A percentile compares a stretch with the other conserved stretches of the same genome.
phyloP scores from a whole-genome alignment of 2,888 invertebrate genomes.

The Drosophila sordidula region DNA sequence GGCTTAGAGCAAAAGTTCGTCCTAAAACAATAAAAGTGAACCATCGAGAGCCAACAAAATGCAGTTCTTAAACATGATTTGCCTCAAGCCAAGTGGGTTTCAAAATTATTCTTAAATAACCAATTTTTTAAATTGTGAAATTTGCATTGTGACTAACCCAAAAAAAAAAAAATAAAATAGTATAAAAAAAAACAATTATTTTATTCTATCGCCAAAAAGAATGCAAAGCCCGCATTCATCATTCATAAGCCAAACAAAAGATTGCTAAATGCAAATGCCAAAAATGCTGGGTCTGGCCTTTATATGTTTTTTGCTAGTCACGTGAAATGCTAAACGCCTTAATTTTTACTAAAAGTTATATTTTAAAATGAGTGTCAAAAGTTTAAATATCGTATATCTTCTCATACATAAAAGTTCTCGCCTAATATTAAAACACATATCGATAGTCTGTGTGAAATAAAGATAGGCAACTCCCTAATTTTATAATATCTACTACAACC shows the following conservation, averaged over 20 bases:
- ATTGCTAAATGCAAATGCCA: slow-evolving; percentile 23
- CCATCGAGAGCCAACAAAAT: slow-evolving; percentile 38
- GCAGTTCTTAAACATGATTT: slow-evolving; percentile 76
- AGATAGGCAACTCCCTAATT: neutral
- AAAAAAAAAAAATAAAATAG: neutral
- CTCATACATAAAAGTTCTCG: too few relatives aligned
- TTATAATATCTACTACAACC: neutral
- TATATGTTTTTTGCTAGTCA: neutral
- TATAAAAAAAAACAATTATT: slow-evolving; percentile 11
- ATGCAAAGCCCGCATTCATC: slow-evolving; percentile 36
- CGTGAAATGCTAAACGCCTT: neutral
- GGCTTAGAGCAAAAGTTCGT: slow-evolving; percentile 16
- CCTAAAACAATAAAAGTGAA: slow-evolving; percentile 15
- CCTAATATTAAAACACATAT: too few relatives aligned
- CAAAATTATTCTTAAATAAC: neutral
- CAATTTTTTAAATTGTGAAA: slow-evolving; percentile 2
- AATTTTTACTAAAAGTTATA: too few relatives aligned
- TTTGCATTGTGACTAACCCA: slow-evolving; percentile 31
- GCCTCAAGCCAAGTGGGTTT: slow-evolving; percentile 79
- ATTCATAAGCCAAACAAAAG: slow-evolving; percentile 32
- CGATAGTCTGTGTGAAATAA: neutral
- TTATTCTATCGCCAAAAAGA: slow-evolving; percentile 9
- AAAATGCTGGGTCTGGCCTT: neutral
- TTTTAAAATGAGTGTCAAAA: too few relatives aligned
- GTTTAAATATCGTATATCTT: too few relatives aligned